Base-by-base conservation (phyloP, 2,888 invertebrate genomes). In the Itoplectis maculator region DNA sequence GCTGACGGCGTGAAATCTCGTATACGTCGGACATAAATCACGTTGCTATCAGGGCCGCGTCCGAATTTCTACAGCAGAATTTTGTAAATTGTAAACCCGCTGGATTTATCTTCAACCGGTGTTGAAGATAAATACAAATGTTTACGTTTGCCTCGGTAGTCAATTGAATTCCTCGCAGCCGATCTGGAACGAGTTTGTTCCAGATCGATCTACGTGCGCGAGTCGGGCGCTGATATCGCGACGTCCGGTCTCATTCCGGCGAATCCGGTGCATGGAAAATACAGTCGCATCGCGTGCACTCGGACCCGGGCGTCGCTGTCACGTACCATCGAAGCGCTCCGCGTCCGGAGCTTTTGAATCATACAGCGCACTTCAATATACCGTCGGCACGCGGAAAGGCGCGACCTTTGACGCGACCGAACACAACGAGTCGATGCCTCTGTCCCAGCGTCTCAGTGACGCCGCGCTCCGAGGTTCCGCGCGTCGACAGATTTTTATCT, bases 401-500 rank as follows among this genome's bases (percentile, higher is more conserved):
- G 40, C 65, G 11, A 15, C 65, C n/a, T 65, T 65, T 45, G 65
- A 65, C 23, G 20, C 23, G n/a, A 42, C 42, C 7, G 63, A 18
- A 63, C 65, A 65, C 65, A 45, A 65, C 18, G 20, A 13, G 40
- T 18, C 5, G 29, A 37, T 2, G 42, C 2, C 65, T 8, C 42
- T n/a, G n/a, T n/a, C n/a, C n/a, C n/a, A n/a, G 18, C 65, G 6
- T 65, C 45, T 42, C 20, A 20, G 13, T 37, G 40, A 63, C 15
- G 40, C 40, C 15, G 40, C 40, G 63, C 18, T 63, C 9, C 63
- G 11, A 15, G 40, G 40, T 42, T 20, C 18, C 42, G 11, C 23
- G 13, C 42, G 23, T 59, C 35, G 35, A 59, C 42, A 45, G 45
- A 65, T 65, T 23, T 63, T 42, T 42, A 63, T 63, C 63, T 42